Evolutionary conservation across 2,113 vertebrate genomes (phyloP).

Genomic region (Pachypanchax playfairii): DNA sequence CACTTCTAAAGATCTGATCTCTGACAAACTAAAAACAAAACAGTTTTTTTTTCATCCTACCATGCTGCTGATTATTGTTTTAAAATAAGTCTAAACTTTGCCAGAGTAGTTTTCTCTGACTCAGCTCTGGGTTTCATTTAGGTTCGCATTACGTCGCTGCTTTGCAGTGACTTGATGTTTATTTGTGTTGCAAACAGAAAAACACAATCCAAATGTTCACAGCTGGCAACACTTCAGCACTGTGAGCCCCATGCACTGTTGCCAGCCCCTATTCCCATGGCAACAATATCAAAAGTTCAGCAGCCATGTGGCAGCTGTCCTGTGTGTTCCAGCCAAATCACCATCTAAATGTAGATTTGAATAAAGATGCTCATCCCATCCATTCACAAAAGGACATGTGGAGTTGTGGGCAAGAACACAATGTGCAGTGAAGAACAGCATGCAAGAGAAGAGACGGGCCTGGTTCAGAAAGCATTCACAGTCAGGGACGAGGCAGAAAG

Average conservation of each 20-base stretch:
- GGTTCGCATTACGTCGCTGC: slow-evolving; percentile 3
- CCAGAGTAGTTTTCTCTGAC: neutral
- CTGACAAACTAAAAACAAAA: no score
- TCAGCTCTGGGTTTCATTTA: neutral
- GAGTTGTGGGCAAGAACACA: slow-evolving; percentile 40
- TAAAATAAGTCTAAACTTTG: slow-evolving; percentile 5
- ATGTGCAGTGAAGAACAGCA: slow-evolving; percentile 26
- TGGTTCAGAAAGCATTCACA: slow-evolving; percentile 50
- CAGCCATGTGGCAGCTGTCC: slow-evolving; percentile 48
- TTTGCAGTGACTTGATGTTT: neutral
- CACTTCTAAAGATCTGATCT: no score
- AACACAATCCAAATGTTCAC: slow-evolving; percentile 34
- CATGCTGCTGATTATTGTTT: neutral
- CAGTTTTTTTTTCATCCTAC: no score
- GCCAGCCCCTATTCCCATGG: slow-evolving; percentile 57
- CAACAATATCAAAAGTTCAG: slow-evolving; percentile 61
- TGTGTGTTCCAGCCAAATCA: slow-evolving; percentile 44
- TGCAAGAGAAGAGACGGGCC: slow-evolving; percentile 39
- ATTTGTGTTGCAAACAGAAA: slow-evolving; percentile 5
- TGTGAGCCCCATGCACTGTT: slow-evolving; percentile 1
- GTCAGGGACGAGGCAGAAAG: slow-evolving; percentile 55
- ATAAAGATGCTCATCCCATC: slow-evolving; percentile 52
- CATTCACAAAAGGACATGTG: slow-evolving; percentile 43
- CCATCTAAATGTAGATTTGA: slow-evolving; percentile 63
- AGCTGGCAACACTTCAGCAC: slow-evolving; percentile 49